phyloP scores from a whole-genome alignment of 2,888 invertebrate species.

The Pyrrhia umbra region DNA sequence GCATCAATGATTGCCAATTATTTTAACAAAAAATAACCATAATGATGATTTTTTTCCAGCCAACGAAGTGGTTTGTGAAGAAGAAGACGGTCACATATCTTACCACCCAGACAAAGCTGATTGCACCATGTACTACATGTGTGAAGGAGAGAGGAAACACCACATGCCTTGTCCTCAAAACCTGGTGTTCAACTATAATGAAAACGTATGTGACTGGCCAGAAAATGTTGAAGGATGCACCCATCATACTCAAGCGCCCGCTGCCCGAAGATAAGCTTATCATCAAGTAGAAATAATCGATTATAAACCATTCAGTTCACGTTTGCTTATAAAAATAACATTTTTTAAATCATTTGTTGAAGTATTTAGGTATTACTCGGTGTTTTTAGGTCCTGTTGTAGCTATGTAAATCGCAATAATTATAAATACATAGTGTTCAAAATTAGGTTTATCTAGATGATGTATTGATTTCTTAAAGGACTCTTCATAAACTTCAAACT shows the following conservation, averaged over 20 bases:
- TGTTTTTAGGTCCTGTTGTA: slow-evolving; percentile 56
- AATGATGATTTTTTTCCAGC: slow-evolving; percentile 88
- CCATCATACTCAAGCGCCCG: slow-evolving; percentile 88
- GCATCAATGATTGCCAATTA: too few relatives aligned
- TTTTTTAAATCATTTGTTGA: slow-evolving; percentile 52
- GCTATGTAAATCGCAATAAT: slow-evolving; percentile 66
- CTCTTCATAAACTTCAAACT: slow-evolving; percentile 35
- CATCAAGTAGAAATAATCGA: slow-evolving; percentile 44
- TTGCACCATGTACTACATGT: slow-evolving; percentile 98
- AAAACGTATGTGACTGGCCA: slow-evolving; percentile 99
- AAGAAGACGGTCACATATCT: slow-evolving; percentile 98
- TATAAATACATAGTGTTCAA: slow-evolving; percentile 67
- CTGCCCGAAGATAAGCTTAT: slow-evolving; percentile 81
- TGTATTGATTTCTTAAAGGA: slow-evolving; percentile 33
- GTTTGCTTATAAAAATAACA: slow-evolving; percentile 62
- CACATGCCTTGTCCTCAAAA: slow-evolving; percentile 98
- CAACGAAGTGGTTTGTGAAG: slow-evolving; percentile 96
- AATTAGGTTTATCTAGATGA: slow-evolving; percentile 62
- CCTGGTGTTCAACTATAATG: slow-evolving; percentile 97
- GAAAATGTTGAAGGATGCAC: slow-evolving; percentile 97
- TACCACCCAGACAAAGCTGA: slow-evolving; percentile 97
- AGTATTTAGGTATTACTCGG: slow-evolving; percentile 61
- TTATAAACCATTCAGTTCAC: slow-evolving; percentile 56
- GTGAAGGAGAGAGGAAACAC: slow-evolving; percentile 98
- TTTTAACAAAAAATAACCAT: not conserved